Evolutionary conservation across 2,113 vertebrate species (phyloP).

Genomic region (Cephalopterus ornatus): DNA sequence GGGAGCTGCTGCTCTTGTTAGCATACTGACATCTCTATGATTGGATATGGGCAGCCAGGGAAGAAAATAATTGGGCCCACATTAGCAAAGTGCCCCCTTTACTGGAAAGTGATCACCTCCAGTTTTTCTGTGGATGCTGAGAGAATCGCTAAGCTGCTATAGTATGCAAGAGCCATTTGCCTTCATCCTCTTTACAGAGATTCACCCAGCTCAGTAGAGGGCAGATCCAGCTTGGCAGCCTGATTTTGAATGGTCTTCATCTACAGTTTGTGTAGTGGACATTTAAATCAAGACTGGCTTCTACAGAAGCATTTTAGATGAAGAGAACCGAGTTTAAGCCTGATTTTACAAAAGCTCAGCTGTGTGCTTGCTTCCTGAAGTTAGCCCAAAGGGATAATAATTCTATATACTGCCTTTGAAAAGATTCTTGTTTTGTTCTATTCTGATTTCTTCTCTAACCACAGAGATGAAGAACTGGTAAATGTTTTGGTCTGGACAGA

Average conservation of each 20-base stretch:
- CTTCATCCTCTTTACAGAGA: neutral
- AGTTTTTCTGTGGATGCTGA: neutral
- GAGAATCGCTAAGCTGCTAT: neutral
- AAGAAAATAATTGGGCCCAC: neutral
- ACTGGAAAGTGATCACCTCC: neutral
- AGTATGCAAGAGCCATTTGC: neutral
- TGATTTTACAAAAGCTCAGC: neutral
- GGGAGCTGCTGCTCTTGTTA: neutral
- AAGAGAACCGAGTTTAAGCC: neutral
- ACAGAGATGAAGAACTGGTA: neutral
- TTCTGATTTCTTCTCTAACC: neutral
- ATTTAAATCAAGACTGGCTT: neutral
- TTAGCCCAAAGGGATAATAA: neutral
- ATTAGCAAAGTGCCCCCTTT: neutral
- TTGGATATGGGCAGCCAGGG: neutral
- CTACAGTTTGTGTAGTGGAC: neutral
- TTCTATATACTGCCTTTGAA: neutral
- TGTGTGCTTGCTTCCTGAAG: neutral
- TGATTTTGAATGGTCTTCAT: neutral
- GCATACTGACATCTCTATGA: neutral
- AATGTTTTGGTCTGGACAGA: neutral
- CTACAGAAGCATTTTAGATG: neutral
- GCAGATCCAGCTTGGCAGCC: neutral
- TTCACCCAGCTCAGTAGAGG: neutral
- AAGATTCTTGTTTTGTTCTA: neutral